phyloP scores from a whole-genome alignment of 2,888 invertebrate genomes.

The Spodoptera picta region DNA sequence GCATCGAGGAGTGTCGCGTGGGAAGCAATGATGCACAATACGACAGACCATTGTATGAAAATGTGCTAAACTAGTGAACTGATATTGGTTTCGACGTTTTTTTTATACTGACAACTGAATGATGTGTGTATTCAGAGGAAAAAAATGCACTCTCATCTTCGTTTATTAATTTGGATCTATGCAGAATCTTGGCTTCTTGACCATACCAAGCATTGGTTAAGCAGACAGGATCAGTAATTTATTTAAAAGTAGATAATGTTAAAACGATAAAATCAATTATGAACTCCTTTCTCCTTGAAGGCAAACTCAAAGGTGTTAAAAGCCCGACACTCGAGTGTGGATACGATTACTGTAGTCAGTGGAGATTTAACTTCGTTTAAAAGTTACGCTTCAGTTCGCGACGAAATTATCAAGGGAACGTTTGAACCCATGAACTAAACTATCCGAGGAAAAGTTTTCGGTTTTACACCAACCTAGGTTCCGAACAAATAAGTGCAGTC shows the following conservation, averaged over 20 bases:
- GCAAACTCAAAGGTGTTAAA: not conserved
- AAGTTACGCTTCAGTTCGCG: slow-evolving; percentile 27
- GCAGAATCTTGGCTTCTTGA: no score
- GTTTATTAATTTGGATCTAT: no score
- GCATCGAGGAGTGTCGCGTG: slow-evolving; percentile 37
- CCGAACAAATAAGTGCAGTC: slow-evolving; percentile 7
- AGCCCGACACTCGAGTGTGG: not conserved
- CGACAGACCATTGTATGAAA: slow-evolving; percentile 32
- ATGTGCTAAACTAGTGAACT: slow-evolving; percentile 13
- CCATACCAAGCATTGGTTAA: no score
- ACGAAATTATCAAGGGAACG: slow-evolving; percentile 27
- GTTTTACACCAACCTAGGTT: slow-evolving; percentile 8
- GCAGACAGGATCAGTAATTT: no score
- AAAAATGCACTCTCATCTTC: no score
- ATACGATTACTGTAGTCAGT: not conserved
- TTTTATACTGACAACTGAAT: not conserved
- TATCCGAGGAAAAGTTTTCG: slow-evolving; percentile 4
- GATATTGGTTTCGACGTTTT: slow-evolving; percentile 2
- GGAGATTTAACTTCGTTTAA: slow-evolving; percentile 31
- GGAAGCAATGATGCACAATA: slow-evolving; percentile 34
- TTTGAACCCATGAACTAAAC: slow-evolving; percentile 22
- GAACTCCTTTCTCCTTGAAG: no score
- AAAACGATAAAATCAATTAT: no score
- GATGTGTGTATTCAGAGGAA: not conserved
- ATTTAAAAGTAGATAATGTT: no score